Evolutionary conservation across 2,888 invertebrate species (phyloP).

Genomic region (Lycia hirtaria): DNA sequence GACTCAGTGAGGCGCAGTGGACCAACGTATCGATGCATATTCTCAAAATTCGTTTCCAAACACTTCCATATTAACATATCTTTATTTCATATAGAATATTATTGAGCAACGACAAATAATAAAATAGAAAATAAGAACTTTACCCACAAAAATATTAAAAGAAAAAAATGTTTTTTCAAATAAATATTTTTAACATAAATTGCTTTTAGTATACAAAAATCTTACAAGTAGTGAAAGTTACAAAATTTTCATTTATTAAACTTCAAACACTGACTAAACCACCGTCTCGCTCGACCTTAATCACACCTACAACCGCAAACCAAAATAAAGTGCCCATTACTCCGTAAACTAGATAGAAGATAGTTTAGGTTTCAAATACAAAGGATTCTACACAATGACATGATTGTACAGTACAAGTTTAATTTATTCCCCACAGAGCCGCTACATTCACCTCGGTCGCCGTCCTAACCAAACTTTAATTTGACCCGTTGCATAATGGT

Average conservation of each 20-base stretch:
- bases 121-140: no score
- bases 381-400: conserved; percentile 1
- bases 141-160: no score
- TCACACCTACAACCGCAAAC: conserved; percentile 1
- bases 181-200: no score
- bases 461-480: conserved; percentile 35
- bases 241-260: not conserved
- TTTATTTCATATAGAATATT: no score
- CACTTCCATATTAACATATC: no score
- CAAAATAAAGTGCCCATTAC: conserved; percentile 17
- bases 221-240: no score
- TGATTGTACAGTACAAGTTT: conserved; percentile 22
- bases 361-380: conserved; percentile 12
- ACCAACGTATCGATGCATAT: no score
- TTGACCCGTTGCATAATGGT: conserved; percentile 6
- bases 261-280: not conserved
- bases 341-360: conserved; percentile 8
- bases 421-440: conserved; percentile 38
- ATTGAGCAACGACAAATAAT: no score
- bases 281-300: not conserved
- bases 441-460: conserved; percentile 16
- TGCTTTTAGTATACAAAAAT: no score
- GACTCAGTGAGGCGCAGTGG: no score
- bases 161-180: no score
- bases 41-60: no score